Evolutionary conservation across 2,888 invertebrate species (phyloP).

Genomic region (Hydraecia micacea): DNA sequence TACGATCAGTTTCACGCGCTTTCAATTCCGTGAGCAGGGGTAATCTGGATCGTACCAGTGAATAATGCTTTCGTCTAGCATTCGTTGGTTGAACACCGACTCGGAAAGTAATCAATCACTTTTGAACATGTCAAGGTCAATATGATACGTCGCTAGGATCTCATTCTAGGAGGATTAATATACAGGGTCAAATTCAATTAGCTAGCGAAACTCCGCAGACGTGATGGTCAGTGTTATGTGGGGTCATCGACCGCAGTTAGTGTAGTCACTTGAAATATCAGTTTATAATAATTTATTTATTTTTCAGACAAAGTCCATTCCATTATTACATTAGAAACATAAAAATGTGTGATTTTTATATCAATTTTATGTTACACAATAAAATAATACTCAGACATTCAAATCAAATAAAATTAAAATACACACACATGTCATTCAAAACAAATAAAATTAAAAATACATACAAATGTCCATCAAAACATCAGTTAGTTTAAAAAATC

Average conservation of each 20-base stretch:
- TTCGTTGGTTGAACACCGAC: slow-evolving; percentile 19
- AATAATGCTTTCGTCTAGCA: slow-evolving; percentile 50
- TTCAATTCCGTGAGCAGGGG: slow-evolving; percentile 56
- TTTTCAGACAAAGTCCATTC: no score
- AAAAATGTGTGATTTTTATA: no score
- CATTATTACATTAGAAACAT: no score
- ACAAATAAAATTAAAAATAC: no score
- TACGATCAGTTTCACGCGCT: slow-evolving; percentile 55
- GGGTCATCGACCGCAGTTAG: not conserved
- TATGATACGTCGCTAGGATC: slow-evolving; percentile 25
- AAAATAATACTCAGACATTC: no score
- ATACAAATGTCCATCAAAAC: no score
- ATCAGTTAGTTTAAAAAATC: not conserved
- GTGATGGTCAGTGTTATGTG: not conserved
- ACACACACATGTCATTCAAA: no score
- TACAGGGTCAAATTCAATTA: not conserved
- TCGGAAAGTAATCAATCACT: slow-evolving; percentile 39
- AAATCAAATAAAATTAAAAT: no score
- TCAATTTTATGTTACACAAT: no score
- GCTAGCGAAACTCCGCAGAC: not conserved
- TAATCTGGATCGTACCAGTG: slow-evolving; percentile 46
- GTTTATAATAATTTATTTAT: no score
- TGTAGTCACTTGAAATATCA: not conserved
- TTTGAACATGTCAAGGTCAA: slow-evolving; percentile 31
- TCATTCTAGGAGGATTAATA: not conserved